Conservation (phyloP, 2,113 vertebrate species). For the Myrmophylax atrothorax region DNA sequence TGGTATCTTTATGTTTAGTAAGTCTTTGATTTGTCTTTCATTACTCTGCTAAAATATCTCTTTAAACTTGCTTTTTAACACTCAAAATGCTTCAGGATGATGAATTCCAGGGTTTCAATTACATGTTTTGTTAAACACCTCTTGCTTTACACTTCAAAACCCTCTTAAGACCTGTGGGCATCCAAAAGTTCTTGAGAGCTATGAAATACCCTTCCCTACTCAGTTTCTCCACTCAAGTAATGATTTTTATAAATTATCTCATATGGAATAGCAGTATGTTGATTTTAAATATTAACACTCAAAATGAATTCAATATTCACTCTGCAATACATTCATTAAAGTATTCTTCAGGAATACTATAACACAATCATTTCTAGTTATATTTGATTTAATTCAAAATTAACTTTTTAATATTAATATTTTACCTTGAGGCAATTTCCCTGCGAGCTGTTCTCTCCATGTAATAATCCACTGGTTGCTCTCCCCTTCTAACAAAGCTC, state of each 20-base stretch:
- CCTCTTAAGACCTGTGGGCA: not conserved
- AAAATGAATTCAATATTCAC: not conserved
- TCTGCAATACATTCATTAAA: not conserved
- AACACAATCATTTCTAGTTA: not conserved
- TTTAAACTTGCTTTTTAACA: not conserved
- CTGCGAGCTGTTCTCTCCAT: constrained; percentile 69
- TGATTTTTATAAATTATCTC: not conserved
- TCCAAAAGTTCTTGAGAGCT: not conserved
- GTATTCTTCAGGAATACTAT: not conserved
- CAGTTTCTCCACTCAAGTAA: not conserved
- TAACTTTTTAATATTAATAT: not conserved
- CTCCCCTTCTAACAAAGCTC: constrained; percentile 91
- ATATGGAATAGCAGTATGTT: not conserved
- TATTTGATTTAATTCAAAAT: not conserved
- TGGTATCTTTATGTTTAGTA: constrained; percentile 61
- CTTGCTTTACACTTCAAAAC: not conserved
- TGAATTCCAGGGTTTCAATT: not conserved
- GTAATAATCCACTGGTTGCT: constrained; percentile 76
- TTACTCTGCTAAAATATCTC: constrained; percentile 16
- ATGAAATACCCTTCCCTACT: not conserved
- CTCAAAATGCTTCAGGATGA: not conserved
- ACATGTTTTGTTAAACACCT: not conserved
- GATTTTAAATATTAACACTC: not conserved
- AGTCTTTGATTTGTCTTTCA: constrained; percentile 4
- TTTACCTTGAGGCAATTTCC: constrained; percentile 79